Percentiles rank a stretch among this genome's conserved stretches.
Conservation (phyloP, 2,888 invertebrate genomes). For the Stenotaenia linearis region DNA sequence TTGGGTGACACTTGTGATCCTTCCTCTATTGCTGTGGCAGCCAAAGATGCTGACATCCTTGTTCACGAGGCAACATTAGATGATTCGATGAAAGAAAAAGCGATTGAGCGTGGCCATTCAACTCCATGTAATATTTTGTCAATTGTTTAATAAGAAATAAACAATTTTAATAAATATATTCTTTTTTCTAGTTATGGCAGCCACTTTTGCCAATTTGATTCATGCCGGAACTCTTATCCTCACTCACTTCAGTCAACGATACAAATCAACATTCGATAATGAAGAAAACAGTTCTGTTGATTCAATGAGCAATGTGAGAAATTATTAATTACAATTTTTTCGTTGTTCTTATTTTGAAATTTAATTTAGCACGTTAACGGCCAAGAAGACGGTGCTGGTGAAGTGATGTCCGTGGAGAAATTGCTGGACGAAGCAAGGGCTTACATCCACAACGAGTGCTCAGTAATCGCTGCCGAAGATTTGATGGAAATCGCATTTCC, state of each 20-base stretch:
- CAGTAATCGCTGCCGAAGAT: slow-evolving; percentile 31
- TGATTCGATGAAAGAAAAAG: slow-evolving; percentile 44
- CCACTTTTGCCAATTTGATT: slow-evolving; percentile 43
- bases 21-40: slow-evolving; percentile 43
- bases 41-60: slow-evolving; percentile 45
- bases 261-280: slow-evolving; percentile 33
- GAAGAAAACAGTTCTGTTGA: neutral
- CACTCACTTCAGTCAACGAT: slow-evolving; percentile 49
- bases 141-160: neutral
- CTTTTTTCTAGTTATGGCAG: slow-evolving; percentile 44
- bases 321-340: neutral
- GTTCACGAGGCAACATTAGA: slow-evolving; percentile 50
- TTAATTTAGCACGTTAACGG: slow-evolving; percentile 30
- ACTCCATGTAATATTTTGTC: slow-evolving; percentile 45
- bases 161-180: neutral
- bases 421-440: slow-evolving; percentile 26
- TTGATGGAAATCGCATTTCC: slow-evolving; percentile 33
- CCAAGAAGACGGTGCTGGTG: neutral
- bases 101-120: slow-evolving; percentile 48
- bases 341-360: neutral
- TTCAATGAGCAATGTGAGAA: neutral
- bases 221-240: slow-evolving; percentile 45
- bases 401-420: neutral
- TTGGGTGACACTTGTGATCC: slow-evolving; percentile 49
- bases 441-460: slow-evolving; percentile 30